These are phyloP conservation scores for Zingel zingel DNA, from an alignment of 2,113 vertebrate species.

Conservation along the genomic window DNA sequence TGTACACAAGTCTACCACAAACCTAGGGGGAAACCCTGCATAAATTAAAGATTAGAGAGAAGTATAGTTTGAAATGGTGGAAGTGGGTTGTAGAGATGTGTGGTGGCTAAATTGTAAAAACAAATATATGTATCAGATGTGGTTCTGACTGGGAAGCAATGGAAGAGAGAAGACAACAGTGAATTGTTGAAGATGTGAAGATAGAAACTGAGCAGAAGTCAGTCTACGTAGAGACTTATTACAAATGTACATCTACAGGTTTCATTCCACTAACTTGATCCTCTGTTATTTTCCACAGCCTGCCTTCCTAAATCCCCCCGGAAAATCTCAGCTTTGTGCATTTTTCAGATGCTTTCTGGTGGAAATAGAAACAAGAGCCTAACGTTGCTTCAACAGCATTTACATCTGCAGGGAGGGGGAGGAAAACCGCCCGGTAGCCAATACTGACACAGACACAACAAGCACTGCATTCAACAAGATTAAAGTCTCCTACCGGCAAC, in stretches of 20 bases:
- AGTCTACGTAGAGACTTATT: conserved; percentile 5
- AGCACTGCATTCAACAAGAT: background rate
- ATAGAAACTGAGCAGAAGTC: background rate
- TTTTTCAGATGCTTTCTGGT: conserved; percentile 46
- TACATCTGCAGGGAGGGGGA: background rate
- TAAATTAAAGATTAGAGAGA: background rate
- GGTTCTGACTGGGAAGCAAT: conserved; percentile 5
- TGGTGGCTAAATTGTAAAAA: background rate
- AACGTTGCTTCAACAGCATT: conserved; percentile 13
- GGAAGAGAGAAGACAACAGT: background rate
- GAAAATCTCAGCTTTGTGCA: conserved; percentile 50
- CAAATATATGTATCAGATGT: background rate
- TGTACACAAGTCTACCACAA: too few species aligned
- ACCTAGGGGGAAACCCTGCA: background rate
- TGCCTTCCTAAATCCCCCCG: conserved; percentile 8
- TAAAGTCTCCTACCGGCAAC: too few species aligned
- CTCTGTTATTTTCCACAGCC: conserved; percentile 32
- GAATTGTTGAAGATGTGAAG: background rate
- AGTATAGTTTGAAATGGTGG: background rate
- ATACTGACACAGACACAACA: background rate
- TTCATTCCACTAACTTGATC: conserved; percentile 25
- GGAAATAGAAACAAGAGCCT: conserved; percentile 35
- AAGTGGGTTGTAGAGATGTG: background rate
- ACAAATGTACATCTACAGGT: conserved; percentile 24
- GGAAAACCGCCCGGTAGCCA: background rate